Evolutionary conservation across 2,113 vertebrate genomes (phyloP).

Genomic region (Strix aluco): DNA sequence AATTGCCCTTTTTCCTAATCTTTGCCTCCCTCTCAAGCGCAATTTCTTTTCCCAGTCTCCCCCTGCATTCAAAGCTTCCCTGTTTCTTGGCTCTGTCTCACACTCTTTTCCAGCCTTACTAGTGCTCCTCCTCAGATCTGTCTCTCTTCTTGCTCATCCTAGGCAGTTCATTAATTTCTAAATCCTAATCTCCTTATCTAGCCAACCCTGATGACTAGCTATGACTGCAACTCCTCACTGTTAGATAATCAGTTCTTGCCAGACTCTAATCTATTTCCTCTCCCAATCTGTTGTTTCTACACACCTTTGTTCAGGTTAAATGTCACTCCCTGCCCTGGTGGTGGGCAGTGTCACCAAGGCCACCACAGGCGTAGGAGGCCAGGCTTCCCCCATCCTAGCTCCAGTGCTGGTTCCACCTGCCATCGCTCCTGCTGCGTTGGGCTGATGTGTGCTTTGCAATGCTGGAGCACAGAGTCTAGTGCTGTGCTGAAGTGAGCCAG

Average conservation of each 20-base stretch:
- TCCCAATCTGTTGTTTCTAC: background rate
- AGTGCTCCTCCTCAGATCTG: background rate
- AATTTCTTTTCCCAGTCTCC: background rate
- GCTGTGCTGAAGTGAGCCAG: background rate
- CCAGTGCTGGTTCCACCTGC: background rate
- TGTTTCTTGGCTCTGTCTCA: background rate
- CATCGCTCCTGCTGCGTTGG: accelerated
- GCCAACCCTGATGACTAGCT: background rate
- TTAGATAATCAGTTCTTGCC: background rate
- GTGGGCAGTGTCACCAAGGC: background rate
- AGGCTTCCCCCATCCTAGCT: background rate
- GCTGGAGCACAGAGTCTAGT: background rate
- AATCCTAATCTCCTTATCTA: background rate
- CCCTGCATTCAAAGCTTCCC: background rate
- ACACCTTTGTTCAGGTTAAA: background rate
- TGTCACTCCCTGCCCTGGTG: background rate
- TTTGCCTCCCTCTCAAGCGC: background rate
- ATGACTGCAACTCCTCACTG: background rate
- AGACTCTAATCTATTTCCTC: background rate
- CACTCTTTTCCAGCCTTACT: background rate
- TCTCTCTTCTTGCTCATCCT: background rate
- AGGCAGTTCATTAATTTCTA: background rate
- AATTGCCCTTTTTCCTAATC: background rate
- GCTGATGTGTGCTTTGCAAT: background rate
- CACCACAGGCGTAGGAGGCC: background rate